Percentiles rank a stretch among this genome's conserved stretches.
phyloP scores from a whole-genome alignment of 1,140 invertebrate species.

The Epicauta chinensis region DNA sequence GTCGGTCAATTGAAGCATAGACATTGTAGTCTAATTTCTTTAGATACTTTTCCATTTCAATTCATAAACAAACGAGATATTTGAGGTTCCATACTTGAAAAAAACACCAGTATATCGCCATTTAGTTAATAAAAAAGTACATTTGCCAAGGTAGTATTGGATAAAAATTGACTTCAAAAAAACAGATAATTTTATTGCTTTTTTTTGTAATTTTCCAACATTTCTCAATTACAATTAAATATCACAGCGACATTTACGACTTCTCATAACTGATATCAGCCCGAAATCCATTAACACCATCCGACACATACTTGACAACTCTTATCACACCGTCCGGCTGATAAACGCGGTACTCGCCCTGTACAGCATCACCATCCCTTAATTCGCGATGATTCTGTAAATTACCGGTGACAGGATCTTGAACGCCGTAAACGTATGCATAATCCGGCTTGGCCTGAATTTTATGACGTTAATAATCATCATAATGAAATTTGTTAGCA shows the following conservation, averaged over 20 bases:
- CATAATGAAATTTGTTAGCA: neutral
- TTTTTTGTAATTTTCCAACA: too few relatives aligned
- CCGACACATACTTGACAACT: conserved; percentile 50
- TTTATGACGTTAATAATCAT: neutral
- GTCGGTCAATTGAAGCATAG: too few relatives aligned
- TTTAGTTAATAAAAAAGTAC: too few relatives aligned
- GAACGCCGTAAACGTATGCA: conserved; percentile 60
- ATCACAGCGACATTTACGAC: neutral
- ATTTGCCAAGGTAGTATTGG: too few relatives aligned
- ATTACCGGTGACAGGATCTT: conserved; percentile 62
- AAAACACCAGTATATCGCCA: too few relatives aligned
- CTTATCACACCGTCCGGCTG: conserved; percentile 61
- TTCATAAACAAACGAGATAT: too few relatives aligned
- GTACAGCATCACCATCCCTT: conserved; percentile 60
- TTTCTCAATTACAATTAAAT: neutral
- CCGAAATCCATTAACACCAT: conserved; percentile 22
- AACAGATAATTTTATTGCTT: too few relatives aligned
- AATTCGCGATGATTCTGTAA: conserved; percentile 62
- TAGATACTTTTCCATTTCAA: too few relatives aligned
- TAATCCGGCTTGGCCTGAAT: conserved; percentile 60
- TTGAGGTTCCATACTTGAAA: too few relatives aligned
- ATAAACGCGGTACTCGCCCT: conserved; percentile 59
- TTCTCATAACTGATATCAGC: neutral
- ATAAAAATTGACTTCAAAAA: too few relatives aligned
- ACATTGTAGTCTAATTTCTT: too few relatives aligned